Evolutionary conservation across 2,113 vertebrate genomes (phyloP).

Genomic region (Camelus dromedarius): DNA sequence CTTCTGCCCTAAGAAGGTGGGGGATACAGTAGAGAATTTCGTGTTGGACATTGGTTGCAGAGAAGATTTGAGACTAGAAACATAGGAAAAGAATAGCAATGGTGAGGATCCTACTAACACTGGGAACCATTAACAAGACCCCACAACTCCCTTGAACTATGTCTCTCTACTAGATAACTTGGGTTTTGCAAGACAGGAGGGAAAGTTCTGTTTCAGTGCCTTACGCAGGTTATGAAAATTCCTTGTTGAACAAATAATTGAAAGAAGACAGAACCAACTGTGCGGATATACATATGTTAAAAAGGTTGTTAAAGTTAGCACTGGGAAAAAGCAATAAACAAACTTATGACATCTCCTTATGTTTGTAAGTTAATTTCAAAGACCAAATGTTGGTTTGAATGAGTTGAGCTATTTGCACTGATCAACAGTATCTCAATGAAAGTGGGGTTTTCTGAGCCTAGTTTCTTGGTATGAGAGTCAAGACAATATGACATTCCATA

Average conservation of each 20-base stretch:
- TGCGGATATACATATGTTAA: not conserved
- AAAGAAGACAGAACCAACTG: constrained; percentile 21
- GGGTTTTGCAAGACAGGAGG: not conserved
- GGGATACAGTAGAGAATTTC: not conserved
- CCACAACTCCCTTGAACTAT: not conserved
- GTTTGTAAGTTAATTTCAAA: constrained; percentile 50
- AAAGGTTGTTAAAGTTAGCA: constrained; percentile 39
- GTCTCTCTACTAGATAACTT: not conserved
- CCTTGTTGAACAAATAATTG: not conserved
- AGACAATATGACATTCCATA: not conserved
- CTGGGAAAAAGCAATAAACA: not conserved
- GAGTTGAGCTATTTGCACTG: constrained; percentile 13
- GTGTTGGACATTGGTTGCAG: not conserved
- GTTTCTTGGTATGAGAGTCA: constrained; percentile 30
- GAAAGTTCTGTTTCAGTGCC: not conserved
- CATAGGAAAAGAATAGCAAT: not conserved
- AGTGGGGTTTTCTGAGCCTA: not conserved
- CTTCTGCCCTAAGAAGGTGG: not conserved
- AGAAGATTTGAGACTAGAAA: not conserved
- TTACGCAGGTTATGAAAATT: not conserved
- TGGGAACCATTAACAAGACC: not conserved
- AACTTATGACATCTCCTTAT: not conserved
- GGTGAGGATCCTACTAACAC: not conserved
- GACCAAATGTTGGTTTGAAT: constrained; percentile 25
- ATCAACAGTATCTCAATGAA: not conserved